Percentiles rank a stretch among this genome's conserved stretches.
These are phyloP conservation scores for Andricus curvator DNA, from an alignment of 2,888 invertebrate genomes.

Conservation along the genomic window DNA sequence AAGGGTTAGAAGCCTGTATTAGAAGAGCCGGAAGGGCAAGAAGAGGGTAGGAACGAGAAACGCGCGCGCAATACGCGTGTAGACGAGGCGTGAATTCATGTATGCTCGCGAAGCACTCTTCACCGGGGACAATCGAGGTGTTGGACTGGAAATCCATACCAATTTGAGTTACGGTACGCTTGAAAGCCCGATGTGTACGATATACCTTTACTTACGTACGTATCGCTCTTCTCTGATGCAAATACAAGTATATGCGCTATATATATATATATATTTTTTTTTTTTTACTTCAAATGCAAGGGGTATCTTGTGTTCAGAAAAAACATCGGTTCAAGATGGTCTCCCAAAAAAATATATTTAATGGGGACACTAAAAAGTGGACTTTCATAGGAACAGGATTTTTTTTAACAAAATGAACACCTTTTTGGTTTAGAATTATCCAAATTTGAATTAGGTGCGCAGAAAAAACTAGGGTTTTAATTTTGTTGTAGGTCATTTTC, in stretches of 20 bases:
- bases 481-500: too few species aligned
- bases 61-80: slow-evolving; percentile 52
- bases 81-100: slow-evolving; percentile 72
- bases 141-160: slow-evolving; percentile 78
- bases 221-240: slow-evolving; percentile 27
- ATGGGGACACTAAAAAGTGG: too few species aligned
- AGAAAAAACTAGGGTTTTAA: too few species aligned
- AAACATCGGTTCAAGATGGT: too few species aligned
- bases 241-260: slow-evolving; percentile 25
- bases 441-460: too few species aligned
- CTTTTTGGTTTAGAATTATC: too few species aligned
- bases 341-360: too few species aligned
- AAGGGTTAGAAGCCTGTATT: slow-evolving; percentile 34
- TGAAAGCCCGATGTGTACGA: slow-evolving; percentile 63
- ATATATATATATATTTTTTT: not conserved
- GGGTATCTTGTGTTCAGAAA: too few species aligned
- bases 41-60: slow-evolving; percentile 45
- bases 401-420: too few species aligned
- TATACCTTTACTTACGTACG: slow-evolving; percentile 34
- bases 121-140: slow-evolving; percentile 77
- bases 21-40: slow-evolving; percentile 11
- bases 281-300: too few species aligned
- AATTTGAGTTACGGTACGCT: slow-evolving; percentile 75
- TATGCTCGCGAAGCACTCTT: slow-evolving; percentile 75
- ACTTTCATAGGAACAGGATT: too few species aligned